phyloP scores from a whole-genome alignment of 1,140 invertebrate species.

The Hydropsyche tenuis region DNA sequence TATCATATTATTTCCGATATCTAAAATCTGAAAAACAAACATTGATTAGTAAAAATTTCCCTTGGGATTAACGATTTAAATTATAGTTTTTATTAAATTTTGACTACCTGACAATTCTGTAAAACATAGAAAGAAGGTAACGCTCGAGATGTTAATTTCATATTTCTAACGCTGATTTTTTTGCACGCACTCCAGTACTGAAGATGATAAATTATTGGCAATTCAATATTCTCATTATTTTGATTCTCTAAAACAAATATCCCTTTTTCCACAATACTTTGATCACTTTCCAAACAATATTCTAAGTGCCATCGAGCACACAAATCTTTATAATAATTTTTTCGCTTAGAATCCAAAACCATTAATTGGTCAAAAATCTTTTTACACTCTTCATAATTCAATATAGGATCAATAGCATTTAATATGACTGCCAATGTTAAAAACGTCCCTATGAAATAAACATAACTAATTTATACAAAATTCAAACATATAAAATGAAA shows the following conservation, averaged over 20 bases:
- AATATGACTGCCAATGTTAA: conserved; percentile 43
- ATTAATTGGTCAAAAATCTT: conserved; percentile 36
- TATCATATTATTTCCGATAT: conserved; percentile 40
- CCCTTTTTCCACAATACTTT: conserved; percentile 34
- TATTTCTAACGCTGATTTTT: conserved; percentile 37
- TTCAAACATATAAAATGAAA: neutral
- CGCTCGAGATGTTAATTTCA: conserved; percentile 36
- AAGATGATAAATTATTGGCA: conserved; percentile 43
- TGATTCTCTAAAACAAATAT: conserved; percentile 20
- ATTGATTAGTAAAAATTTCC: too few relatives aligned
- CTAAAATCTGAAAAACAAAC: conserved; percentile 43
- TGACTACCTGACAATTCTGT: conserved; percentile 46
- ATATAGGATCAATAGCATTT: conserved; percentile 45
- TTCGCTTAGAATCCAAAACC: conserved; percentile 40
- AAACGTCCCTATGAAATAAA: conserved; percentile 44
- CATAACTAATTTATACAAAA: neutral
- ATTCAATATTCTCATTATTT: conserved; percentile 15
- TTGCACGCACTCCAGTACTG: conserved; percentile 48
- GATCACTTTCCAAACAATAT: conserved; percentile 40
- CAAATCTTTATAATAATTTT: conserved; percentile 47
- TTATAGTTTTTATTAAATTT: too few relatives aligned
- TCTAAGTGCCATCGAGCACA: conserved; percentile 45
- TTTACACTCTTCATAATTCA: conserved; percentile 40
- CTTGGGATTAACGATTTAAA: too few relatives aligned
- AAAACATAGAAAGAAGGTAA: conserved; percentile 37